Evolutionary conservation across 2,113 vertebrate genomes (phyloP), one percentile per base, ranked within the genome.

Genomic region (Asarcornis scutulata): DNA sequence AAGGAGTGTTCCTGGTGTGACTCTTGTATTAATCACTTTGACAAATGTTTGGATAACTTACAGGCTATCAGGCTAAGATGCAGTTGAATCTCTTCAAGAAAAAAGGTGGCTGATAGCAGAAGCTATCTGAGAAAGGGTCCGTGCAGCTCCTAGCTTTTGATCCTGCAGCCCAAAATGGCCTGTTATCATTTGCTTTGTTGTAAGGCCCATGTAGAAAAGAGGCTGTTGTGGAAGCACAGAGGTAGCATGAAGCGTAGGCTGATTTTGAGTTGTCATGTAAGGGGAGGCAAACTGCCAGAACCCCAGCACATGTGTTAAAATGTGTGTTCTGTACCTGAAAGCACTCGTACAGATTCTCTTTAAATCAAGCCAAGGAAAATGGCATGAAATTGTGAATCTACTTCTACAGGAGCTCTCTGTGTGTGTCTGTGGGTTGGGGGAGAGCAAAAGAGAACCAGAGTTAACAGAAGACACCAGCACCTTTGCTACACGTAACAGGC

Each of bases 391-490:
- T 29, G 27, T 62, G 34, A 29, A 31, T 89, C 34, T 64, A 14
- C 20, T 71, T 69, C n/a, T 4, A 56, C 40, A 8, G 34, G 29
- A 56, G 56, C 15, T 48, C 32, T 46, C 32, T 55, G 27, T 69
- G 12, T 55, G 27, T 69, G 12, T 40, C 23, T 63, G 18, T 17
- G 14, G 32, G 23, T 0, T 48, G 1, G 60, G 20, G 31, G 8
- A 62, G n/a, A 77, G 48, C 48, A 48, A 34, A 48, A 26, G 48
- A 40, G 17, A 48, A 56, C 7, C 21, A 23, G 17, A 50, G 58
- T 42, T 34, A 71, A 71, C 58, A 64, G 40, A 78, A 78, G 34
- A 64, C 23, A 31, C 11, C 13, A 72, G 34, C 17, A 27, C 36
- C 50, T 22, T 58, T 77, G 34, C 50, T 56, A 22, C 29, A 17